Conservation (phyloP, 2,797 vertebrate genomes). For the Cygnus olor region DNA sequence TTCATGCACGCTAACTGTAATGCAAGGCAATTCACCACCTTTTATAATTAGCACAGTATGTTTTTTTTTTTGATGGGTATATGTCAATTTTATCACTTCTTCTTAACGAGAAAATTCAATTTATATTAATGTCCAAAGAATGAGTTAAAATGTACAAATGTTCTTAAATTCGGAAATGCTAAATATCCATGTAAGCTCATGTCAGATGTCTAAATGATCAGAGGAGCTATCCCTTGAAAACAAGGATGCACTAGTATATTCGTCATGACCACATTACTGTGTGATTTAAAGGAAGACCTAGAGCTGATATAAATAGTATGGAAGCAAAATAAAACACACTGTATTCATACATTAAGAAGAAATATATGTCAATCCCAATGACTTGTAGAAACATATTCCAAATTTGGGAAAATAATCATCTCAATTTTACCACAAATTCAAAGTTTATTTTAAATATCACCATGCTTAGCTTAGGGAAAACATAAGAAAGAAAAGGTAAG, state of each 20-base stretch:
- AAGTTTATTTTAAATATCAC: neutral
- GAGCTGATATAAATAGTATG: neutral
- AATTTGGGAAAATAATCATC: neutral
- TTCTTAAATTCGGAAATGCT: neutral
- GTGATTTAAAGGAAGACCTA: neutral
- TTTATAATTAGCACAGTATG: neutral
- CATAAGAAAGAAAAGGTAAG: neutral
- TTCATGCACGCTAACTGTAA: neutral
- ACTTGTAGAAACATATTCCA: neutral
- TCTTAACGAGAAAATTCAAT: neutral
- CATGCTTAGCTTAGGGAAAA: neutral
- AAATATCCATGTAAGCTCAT: neutral
- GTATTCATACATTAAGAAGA: neutral
- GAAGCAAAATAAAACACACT: neutral
- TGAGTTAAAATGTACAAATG: neutral
- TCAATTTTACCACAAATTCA: neutral
- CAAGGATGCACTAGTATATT: accelerated
- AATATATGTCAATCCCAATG: neutral
- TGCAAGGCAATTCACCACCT: neutral
- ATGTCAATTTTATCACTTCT: neutral
- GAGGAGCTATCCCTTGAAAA: neutral
- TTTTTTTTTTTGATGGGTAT: neutral
- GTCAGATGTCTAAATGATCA: neutral
- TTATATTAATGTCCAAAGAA: neutral
- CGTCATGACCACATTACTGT: neutral